Conservation (phyloP, 2,888 invertebrate species). For the Sinelater perroti region DNA sequence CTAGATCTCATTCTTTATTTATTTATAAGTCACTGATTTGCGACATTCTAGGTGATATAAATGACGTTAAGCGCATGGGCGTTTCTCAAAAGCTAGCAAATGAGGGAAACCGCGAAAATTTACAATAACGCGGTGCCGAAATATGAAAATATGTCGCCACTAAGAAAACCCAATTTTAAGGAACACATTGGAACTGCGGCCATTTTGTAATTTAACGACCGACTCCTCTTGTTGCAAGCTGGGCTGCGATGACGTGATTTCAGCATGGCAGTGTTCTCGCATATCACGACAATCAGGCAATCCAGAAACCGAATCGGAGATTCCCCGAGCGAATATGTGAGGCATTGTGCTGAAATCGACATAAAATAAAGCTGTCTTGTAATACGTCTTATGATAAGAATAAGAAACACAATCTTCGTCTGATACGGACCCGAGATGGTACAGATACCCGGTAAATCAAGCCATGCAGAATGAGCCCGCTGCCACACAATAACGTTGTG, state of each 20-base stretch:
- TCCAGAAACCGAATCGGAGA: conserved; percentile 33
- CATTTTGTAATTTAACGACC: not conserved
- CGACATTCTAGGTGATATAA: conserved; percentile 35
- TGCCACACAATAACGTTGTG: conserved; percentile 48
- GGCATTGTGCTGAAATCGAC: conserved; percentile 57
- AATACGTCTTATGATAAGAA: conserved; percentile 54
- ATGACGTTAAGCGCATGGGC: no score
- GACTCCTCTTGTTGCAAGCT: not conserved
- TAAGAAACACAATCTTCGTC: conserved; percentile 50
- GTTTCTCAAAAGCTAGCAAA: no score
- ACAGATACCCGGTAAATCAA: conserved; percentile 44
- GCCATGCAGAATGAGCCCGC: conserved; percentile 49
- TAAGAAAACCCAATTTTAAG: no score
- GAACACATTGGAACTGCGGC: no score
- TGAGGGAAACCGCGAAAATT: no score
- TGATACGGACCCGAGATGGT: conserved; percentile 47
- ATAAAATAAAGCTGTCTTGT: conserved; percentile 54
- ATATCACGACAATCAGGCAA: conserved; percentile 38
- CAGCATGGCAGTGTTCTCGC: conserved; percentile 29
- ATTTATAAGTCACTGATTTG: conserved; percentile 51
- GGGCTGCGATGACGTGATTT: conserved; percentile 13
- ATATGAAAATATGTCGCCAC: no score
- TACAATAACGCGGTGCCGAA: no score
- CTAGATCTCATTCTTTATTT: conserved; percentile 55
- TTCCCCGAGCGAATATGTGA: conserved; percentile 41